Evolutionary conservation across 2,888 invertebrate genomes (phyloP).

Genomic region (Nomada ruficornis): DNA sequence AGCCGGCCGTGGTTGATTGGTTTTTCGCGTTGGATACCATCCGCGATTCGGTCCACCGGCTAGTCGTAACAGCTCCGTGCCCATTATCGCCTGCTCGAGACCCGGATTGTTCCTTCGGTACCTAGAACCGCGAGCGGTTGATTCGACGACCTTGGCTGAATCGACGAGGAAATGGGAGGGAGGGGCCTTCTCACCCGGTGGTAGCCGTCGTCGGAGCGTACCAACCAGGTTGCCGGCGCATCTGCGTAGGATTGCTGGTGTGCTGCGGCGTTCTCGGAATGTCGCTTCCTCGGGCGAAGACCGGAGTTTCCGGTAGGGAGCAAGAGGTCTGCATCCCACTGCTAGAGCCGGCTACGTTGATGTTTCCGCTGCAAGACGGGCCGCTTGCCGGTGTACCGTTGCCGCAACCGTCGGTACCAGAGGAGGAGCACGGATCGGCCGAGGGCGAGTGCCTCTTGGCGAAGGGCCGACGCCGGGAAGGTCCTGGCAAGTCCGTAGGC

Average conservation of each 20-base stretch:
- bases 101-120: constrained; percentile 83
- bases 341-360: constrained; percentile 76
- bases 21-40: constrained; percentile 91
- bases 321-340: constrained; percentile 91
- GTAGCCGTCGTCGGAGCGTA: constrained; percentile 82
- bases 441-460: constrained; percentile 86
- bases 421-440: constrained; percentile 92
- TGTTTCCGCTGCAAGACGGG: constrained; percentile 89
- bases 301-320: constrained; percentile 95
- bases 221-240: constrained; percentile 82
- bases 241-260: constrained; percentile 83
- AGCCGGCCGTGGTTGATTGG: constrained; percentile 90
- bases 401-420: constrained; percentile 93
- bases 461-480: constrained; percentile 84
- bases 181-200: constrained; percentile 78
- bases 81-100: constrained; percentile 87
- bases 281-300: constrained; percentile 93
- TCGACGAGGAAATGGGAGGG: background rate
- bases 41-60: constrained; percentile 93
- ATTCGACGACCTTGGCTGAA: background rate
- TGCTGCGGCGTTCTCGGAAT: constrained; percentile 93
- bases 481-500: constrained; percentile 89
- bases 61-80: constrained; percentile 92
- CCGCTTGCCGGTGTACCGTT: constrained; percentile 75
- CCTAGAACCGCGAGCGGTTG: constrained; percentile 61